Conservation (phyloP, 1,140 invertebrate species). For the Lineus longissimus region DNA sequence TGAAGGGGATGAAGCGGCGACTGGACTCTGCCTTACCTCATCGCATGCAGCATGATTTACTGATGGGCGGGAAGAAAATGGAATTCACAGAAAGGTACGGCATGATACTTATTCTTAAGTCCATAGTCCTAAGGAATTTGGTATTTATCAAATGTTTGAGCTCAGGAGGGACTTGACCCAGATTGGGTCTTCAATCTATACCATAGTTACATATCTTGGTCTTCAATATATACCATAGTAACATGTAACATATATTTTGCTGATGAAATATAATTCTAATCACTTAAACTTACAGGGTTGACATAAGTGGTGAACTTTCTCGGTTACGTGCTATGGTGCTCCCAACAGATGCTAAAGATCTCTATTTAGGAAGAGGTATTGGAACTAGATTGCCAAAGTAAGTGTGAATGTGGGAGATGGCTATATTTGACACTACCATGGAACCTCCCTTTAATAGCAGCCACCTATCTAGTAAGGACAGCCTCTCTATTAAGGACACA, state of each 20-base stretch:
- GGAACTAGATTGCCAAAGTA: conserved; percentile 27
- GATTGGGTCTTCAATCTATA: not conserved
- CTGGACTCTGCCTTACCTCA: conserved; percentile 39
- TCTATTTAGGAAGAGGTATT: conserved; percentile 38
- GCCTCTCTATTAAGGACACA: too few species aligned
- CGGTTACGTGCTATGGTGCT: conserved; percentile 35
- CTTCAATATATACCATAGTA: not conserved
- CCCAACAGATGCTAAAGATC: conserved; percentile 33
- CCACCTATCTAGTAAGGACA: too few species aligned
- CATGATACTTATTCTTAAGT: too few species aligned
- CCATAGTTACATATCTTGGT: not conserved
- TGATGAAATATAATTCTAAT: too few species aligned
- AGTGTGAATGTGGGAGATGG: too few species aligned
- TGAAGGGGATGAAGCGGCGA: conserved; percentile 33
- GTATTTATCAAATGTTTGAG: too few species aligned
- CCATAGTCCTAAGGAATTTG: too few species aligned
- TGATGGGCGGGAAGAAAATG: conserved; percentile 45
- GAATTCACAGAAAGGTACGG: conserved; percentile 42
- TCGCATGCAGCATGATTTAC: conserved; percentile 37
- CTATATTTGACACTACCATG: too few species aligned
- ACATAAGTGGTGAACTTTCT: conserved; percentile 34
- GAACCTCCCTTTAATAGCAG: too few species aligned
- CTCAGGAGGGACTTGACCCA: too few species aligned
- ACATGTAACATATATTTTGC: too few species aligned
- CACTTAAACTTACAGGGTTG: conserved; percentile 23